Evolutionary conservation across 2,113 vertebrate species (phyloP), one percentile per base, ranked within the genome.

Genomic region (Zingel zingel): DNA sequence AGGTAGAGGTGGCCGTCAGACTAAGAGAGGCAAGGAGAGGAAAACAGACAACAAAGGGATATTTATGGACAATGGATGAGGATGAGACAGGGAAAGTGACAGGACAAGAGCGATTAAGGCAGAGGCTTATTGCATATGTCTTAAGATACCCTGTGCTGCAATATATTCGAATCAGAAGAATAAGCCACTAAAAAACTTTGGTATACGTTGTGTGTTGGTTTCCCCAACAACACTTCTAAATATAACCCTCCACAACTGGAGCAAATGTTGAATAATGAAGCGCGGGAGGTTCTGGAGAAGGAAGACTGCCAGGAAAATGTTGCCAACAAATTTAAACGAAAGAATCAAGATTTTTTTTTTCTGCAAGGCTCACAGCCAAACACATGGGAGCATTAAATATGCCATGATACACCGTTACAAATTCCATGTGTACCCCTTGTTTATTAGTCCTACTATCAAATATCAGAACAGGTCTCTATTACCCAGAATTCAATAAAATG

Each of bases 251-350:
- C 64, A 90, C 88, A 91, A 90, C 81, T 92, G 85, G 86, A 91
- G 87, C 89, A 93, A 91, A 90, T 88, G 86, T 87, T 91, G 86
- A 93, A 93, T 92, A 93, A 93, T 91, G 77, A 90, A 86, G 77
- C 15, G 48, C 2, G 25, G 66, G 68, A 74, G 62, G 77, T 57
- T 73, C 64, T 81, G 72, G 71, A 76, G 82, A 84, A 69, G 72
- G 64, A 80, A 83, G 77, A 65, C 63, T 14, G 67, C 47, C 0
- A 5, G 62, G 18, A 67, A 74, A 75, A 73, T 74, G 59, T 68
- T 25, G 58, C 50, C 74, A 69, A 75, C 9, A 72, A 64, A 72
- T 50, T 50, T 45, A 56, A 61, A 87, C 14, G 19, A 74, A 82
- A 64, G n/a, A 70, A 85, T 59, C 11, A 19, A 56, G 3, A 11